Evolutionary conservation across 2,113 vertebrate genomes (phyloP).

Genomic region (Arenaria interpres): DNA sequence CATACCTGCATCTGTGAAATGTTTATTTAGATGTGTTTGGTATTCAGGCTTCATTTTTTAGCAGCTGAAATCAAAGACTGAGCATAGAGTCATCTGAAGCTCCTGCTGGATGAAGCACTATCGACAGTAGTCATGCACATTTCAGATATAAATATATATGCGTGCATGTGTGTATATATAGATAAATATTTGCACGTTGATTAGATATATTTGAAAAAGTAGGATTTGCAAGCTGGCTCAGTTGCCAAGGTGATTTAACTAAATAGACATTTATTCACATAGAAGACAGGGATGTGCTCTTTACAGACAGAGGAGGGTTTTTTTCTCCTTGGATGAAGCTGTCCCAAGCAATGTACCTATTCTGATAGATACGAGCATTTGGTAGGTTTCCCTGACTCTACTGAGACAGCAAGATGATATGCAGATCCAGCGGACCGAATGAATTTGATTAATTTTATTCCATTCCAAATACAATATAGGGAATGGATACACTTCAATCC

Average conservation of each 20-base stretch:
- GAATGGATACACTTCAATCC: not conserved
- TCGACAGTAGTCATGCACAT: not conserved
- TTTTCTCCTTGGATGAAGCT: conserved; percentile 3
- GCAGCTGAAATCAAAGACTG: not conserved
- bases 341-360: not conserved
- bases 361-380: not conserved
- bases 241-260: not conserved
- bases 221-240: not conserved
- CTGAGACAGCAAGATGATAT: not conserved
- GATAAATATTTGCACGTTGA: not conserved
- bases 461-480: not conserved
- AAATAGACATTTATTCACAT: not conserved
- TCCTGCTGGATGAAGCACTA: not conserved
- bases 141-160: not conserved
- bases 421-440: not conserved
- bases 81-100: not conserved
- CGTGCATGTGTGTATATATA: not conserved
- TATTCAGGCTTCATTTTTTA: not conserved
- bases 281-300: not conserved
- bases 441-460: not conserved
- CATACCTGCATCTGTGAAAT: not conserved
- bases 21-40: not conserved
- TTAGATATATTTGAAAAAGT: not conserved
- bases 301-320: not conserved
- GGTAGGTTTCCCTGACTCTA: not conserved